phyloP scores from a whole-genome alignment of 2,113 vertebrate species.

The Silurus glanis region DNA sequence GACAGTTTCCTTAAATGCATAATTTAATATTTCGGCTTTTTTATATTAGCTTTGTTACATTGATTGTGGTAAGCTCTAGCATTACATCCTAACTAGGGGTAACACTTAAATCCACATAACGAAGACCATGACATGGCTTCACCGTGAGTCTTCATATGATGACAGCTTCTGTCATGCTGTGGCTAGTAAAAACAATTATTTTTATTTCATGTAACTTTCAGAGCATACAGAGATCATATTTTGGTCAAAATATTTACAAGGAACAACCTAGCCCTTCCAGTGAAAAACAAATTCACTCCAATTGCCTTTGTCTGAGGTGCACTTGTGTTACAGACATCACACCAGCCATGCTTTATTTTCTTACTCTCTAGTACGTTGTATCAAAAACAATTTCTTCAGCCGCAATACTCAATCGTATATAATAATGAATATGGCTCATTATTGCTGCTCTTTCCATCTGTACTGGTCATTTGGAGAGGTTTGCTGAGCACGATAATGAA shows the following conservation, averaged over 20 bases:
- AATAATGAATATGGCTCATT: constrained; percentile 30
- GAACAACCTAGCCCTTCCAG: constrained; percentile 6
- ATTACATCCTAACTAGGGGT: constrained; percentile 54
- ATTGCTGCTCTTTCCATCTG: neutral
- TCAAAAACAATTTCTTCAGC: constrained; percentile 8
- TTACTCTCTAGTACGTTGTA: neutral
- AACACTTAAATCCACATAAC: constrained; percentile 47
- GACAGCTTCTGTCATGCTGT: constrained; percentile 54
- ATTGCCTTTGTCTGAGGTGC: neutral
- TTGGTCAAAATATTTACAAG: constrained; percentile 16
- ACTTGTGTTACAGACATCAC: constrained; percentile 8
- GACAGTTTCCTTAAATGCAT: neutral
- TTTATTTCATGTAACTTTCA: constrained; percentile 35
- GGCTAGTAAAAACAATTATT: constrained; percentile 39
- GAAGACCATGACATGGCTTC: constrained; percentile 51
- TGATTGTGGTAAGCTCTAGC: constrained; percentile 28
- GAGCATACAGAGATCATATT: constrained; percentile 35
- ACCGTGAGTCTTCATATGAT: constrained; percentile 53
- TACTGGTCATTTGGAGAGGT: neutral
- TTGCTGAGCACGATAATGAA: constrained; percentile 39
- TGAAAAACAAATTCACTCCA: neutral
- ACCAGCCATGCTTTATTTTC: constrained; percentile 11
- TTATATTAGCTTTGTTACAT: constrained; percentile 38
- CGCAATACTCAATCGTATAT: neutral
- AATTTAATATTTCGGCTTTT: constrained; percentile 34